phyloP scores from a whole-genome alignment of 2,113 vertebrate species.

The Nothocercus nigrocapillus region DNA sequence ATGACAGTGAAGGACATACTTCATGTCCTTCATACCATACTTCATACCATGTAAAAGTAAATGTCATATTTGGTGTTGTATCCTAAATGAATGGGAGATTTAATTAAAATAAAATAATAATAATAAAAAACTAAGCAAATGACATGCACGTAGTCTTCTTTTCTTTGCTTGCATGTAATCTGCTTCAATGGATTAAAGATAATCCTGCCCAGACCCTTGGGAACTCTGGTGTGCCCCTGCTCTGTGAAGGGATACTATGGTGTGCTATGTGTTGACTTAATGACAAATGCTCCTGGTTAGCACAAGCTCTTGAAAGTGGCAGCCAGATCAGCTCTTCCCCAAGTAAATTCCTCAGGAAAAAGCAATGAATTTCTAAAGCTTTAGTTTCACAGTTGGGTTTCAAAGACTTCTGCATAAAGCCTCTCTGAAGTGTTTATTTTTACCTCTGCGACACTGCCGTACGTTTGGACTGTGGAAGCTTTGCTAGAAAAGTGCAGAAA shows the following conservation, averaged over 20 bases:
- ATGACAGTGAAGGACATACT: not conserved
- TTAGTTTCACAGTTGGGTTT: not conserved
- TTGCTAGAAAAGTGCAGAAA: not conserved
- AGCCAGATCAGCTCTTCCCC: not conserved
- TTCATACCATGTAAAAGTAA: not conserved
- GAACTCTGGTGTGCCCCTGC: not conserved
- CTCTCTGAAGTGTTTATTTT: not conserved
- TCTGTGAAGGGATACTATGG: not conserved
- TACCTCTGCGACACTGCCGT: not conserved
- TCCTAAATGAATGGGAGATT: conserved; percentile 6
- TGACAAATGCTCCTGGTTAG: not conserved
- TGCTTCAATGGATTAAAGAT: not conserved
- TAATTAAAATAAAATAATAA: not conserved
- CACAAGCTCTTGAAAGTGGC: not conserved
- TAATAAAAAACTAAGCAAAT: not conserved
- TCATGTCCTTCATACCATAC: too few species aligned
- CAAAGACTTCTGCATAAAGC: not conserved
- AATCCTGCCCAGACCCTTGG: not conserved
- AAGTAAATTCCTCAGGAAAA: not conserved
- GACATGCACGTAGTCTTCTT: not conserved
- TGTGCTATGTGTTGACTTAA: not conserved
- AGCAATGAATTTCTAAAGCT: not conserved
- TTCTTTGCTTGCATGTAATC: not conserved
- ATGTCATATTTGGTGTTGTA: conserved; percentile 11
- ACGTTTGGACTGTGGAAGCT: not conserved